Evolutionary conservation across 2,113 vertebrate species (phyloP), one percentile per base, ranked within the genome.

Genomic region (Catharus bicknelli): DNA sequence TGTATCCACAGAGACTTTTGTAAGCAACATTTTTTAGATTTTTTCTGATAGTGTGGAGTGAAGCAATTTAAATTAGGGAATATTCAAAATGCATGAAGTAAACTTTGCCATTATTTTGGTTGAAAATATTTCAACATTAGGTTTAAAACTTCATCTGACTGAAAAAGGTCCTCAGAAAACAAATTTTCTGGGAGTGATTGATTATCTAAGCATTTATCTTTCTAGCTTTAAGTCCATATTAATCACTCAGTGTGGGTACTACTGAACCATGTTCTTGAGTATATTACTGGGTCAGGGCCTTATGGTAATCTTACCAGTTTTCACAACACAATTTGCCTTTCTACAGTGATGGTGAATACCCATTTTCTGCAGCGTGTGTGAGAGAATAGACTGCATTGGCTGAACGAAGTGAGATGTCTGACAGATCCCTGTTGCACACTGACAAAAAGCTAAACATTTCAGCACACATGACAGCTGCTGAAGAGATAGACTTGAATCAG

Each of bases 361-460:
- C 17, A 5, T 83, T 75, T 77, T 83, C 55, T 86, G 50, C 45
- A 53, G 22, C 6, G 21, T 27, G 4, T 73, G 29, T 48, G 61
- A 64, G n/a, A 2, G 42, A 83, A 62, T 25, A 81, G 55, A 40
- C 5, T 36, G 16, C 51, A 40, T 7, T 45, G 47, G 11, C 8
- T 54, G 61, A 81, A 84, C 23, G n/a, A 78, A 87, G 45, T 53
- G 73, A 91, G 68, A 36, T 53, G 82, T 69, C 78, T 91, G 68
- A 78, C 59, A 91, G 74, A 90, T 69, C 36, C 16, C 9, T 5
- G 0, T 11, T 57, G 59, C n/a, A 80, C 42, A 40, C 10, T 16
- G 21, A 42, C n/a, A 32, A 69, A 81, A 74, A 62, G 47, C 8
- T 17, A 40, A 73, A 64, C n/a, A 34, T 77, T 51, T 91, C 61